Percentiles rank a stretch among this genome's conserved stretches.
These are phyloP conservation scores for Ailuropoda melanoleuca DNA, from an alignment of 2,113 vertebrate species.

Conservation along the genomic window DNA sequence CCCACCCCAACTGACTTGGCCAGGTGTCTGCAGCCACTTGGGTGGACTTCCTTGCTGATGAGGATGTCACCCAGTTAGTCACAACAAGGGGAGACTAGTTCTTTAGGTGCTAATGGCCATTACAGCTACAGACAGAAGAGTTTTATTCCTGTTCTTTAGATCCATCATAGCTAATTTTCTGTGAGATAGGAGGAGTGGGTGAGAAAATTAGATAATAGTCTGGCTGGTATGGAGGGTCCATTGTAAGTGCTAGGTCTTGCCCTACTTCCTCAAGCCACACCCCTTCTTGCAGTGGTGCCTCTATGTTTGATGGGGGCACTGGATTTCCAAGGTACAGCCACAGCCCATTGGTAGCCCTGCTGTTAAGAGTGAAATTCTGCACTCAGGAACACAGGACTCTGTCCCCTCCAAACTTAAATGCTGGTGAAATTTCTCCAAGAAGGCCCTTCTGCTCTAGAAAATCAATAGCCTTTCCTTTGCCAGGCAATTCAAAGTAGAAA, in stretches of 20 bases:
- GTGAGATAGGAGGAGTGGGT: neutral
- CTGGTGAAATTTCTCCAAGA: neutral
- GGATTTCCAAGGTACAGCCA: neutral
- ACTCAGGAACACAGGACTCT: neutral
- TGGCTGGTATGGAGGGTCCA: neutral
- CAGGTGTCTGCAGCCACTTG: neutral
- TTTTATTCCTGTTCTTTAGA: neutral
- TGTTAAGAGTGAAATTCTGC: neutral
- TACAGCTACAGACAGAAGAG: neutral
- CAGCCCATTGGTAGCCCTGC: neutral
- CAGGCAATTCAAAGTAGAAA: neutral
- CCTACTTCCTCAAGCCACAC: neutral
- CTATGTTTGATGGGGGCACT: neutral
- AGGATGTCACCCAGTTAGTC: neutral
- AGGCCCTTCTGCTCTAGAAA: neutral
- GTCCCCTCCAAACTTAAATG: neutral
- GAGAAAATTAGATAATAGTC: neutral
- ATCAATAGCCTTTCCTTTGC: neutral
- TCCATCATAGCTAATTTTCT: neutral
- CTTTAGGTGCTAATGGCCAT: neutral
- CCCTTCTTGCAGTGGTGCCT: neutral
- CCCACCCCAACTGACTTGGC: neutral
- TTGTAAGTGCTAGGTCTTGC: neutral
- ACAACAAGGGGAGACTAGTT: neutral
- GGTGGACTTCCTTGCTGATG: neutral